These are phyloP conservation scores for Austrolebias charrua DNA, from an alignment of 2,797 vertebrate species.

Conservation along the genomic window DNA sequence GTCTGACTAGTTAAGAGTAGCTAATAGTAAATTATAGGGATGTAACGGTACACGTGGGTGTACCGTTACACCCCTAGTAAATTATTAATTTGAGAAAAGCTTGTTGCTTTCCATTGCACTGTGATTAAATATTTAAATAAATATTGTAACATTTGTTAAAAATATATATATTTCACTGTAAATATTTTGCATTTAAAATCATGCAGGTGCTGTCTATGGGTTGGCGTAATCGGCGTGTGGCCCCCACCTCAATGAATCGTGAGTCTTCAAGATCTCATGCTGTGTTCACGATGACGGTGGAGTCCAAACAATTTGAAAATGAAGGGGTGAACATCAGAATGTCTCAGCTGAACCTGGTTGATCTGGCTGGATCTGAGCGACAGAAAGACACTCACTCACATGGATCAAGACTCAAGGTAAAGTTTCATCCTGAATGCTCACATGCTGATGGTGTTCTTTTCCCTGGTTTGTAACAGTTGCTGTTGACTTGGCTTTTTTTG, in stretches of 20 bases:
- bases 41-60: no score
- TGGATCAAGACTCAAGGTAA: conserved; percentile 90
- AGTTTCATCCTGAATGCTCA: neutral
- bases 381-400: conserved; percentile 93
- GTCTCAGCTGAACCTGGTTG: conserved; percentile 93
- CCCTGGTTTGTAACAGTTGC: conserved; percentile 6
- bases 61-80: no score
- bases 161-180: neutral
- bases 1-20: neutral
- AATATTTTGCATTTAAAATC: conserved; percentile 11
- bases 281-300: conserved; percentile 91
- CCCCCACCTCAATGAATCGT: conserved; percentile 96
- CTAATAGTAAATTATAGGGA: no score
- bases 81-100: neutral
- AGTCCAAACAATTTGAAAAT: conserved; percentile 89
- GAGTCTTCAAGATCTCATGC: conserved; percentile 96
- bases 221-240: conserved; percentile 94
- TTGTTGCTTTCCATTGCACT: neutral
- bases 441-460: neutral
- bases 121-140: no score
- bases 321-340: conserved; percentile 91
- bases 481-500: conserved; percentile 11
- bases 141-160: no score
- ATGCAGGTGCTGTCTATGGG: conserved; percentile 88
- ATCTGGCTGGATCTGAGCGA: conserved; percentile 94